These are phyloP conservation scores for Zhuqinia jingwanae DNA, from an alignment of 2,888 invertebrate genomes.

Conservation along the genomic window DNA sequence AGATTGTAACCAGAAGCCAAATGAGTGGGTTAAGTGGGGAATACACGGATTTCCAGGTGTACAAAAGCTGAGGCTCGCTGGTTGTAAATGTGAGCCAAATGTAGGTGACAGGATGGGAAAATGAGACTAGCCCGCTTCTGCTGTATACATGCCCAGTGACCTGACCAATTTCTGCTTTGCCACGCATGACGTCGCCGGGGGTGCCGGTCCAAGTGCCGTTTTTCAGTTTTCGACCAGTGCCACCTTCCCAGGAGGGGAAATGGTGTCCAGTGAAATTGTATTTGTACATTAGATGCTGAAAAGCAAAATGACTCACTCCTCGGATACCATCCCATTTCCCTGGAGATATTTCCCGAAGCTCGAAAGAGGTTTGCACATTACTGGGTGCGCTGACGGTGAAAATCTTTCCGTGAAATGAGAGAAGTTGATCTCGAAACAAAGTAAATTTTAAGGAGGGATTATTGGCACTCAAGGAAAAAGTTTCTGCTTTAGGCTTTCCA, in stretches of 20 bases:
- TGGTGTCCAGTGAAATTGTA: slow-evolving; percentile 1
- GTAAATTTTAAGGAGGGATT: no score
- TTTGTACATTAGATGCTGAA: no score
- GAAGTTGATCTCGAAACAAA: no score
- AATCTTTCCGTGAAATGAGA: no score
- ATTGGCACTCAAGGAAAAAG: no score
- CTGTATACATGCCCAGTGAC: not conserved
- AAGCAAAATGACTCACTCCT: no score
- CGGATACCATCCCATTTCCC: no score
- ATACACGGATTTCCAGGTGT: not conserved
- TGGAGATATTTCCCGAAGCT: no score
- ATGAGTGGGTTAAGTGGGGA: not conserved
- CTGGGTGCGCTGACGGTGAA: no score
- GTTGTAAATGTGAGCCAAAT: not conserved
- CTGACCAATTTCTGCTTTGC: not conserved
- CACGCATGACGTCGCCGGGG: not conserved
- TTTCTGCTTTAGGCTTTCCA: no score
- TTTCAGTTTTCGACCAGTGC: not conserved
- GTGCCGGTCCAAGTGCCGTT: not conserved
- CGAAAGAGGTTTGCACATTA: no score
- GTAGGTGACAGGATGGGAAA: not conserved
- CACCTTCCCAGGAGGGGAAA: slow-evolving; percentile 11
- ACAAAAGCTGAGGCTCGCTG: not conserved
- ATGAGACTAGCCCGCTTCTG: not conserved
- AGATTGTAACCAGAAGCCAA: not conserved